phyloP scores from a whole-genome alignment of 2,888 invertebrate genomes.

The Tetrapedia diversipes region DNA sequence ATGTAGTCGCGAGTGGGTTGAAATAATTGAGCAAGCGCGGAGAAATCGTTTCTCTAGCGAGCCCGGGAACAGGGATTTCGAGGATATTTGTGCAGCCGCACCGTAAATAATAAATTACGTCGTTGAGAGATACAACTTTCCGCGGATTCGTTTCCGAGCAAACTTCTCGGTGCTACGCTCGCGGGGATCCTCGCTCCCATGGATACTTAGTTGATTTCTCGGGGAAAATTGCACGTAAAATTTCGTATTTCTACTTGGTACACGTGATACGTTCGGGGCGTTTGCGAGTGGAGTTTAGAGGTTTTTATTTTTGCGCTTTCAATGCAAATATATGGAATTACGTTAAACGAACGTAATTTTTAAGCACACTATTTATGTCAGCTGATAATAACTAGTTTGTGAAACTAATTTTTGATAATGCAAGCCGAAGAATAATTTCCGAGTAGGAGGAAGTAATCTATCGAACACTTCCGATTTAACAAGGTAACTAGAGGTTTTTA shows the following conservation, averaged over 20 bases:
- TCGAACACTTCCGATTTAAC: conserved; percentile 77
- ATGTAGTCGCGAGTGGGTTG: conserved; percentile 70
- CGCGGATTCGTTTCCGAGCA: conserved; percentile 6
- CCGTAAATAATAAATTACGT: conserved; percentile 47
- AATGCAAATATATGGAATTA: too few relatives aligned
- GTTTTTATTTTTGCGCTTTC: background rate
- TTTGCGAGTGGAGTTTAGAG: background rate
- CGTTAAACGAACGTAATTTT: background rate
- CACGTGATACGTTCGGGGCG: too few relatives aligned
- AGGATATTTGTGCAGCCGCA: conserved; percentile 43
- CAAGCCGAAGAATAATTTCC: conserved; percentile 53
- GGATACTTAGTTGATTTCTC: background rate
- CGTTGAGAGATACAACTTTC: conserved; percentile 31
- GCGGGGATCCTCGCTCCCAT: too few relatives aligned
- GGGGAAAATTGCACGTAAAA: background rate
- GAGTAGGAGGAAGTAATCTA: conserved; percentile 32
- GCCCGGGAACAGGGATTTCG: conserved; percentile 55
- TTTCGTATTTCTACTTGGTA: conserved; percentile 1
- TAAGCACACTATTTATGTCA: background rate
- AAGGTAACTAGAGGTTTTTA: conserved; percentile 79
- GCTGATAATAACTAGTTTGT: conserved; percentile 7
- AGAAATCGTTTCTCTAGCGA: conserved; percentile 68
- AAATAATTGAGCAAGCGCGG: conserved; percentile 75
- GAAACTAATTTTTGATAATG: conserved; percentile 37
- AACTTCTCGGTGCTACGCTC: background rate